Evolutionary conservation across 2,797 vertebrate species (phyloP), one percentile per base, ranked within the genome.

Genomic region (Chaetodon trifasciatus): DNA sequence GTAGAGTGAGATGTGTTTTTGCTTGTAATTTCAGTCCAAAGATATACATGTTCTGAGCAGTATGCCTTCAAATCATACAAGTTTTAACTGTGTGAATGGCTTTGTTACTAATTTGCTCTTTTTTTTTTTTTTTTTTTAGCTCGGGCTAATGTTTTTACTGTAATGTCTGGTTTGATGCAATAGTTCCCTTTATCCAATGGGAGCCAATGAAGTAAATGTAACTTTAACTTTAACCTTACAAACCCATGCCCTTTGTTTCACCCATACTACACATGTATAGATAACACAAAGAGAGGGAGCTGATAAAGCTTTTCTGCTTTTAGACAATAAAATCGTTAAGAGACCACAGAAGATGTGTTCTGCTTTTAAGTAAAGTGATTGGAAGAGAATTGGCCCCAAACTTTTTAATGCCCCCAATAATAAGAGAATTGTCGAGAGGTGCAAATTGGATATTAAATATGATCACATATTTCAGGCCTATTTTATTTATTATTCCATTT

Each of bases 251-350:
- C 75, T 62, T 2, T 42, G 56, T 64, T 69, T 76, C 47, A 75
- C 46, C 62, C 39, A 8, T 23, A 50, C 13, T 19, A 32, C n/a
- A 60, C 3, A 23, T 12, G 3, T 46, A 69, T 7, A 64, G 81
- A 76, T 84, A 78, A 75, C 47, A 67, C 21, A 32, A 32, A 32
- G 28, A 49, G 46, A 47, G 5, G 28, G 50, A 50, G 44, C 58
- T 57, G 44, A 61, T 72, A 19, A 67, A 57, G 65, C 19, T 40
- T 5, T 10, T 1, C 40, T 8, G 40, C 0, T 16, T 49, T 8
- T 44, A 52, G 23, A 53, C 24, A 37, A 65, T 13, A 53, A 4
- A 37, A 13, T 50, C n/a, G 19, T 40, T 19, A 57, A 63, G 21
- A 60, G 21, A 35, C 10, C 5, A 0, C 5, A 2, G 42, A 23